Evolutionary conservation across 2,113 vertebrate genomes (phyloP).

Genomic region (Stomatorhinus ivindoensis): DNA sequence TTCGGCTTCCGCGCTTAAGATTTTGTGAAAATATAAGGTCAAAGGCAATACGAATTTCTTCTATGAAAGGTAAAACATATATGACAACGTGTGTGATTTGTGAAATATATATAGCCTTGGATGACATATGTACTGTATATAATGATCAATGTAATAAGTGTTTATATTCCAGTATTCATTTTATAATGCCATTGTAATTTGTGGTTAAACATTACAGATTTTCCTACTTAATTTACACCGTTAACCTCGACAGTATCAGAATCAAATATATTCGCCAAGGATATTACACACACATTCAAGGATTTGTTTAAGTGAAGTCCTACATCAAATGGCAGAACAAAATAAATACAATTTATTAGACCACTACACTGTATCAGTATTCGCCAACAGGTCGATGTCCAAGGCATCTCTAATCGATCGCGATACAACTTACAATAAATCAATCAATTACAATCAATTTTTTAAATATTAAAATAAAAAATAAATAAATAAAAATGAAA

Average conservation of each 20-base stretch:
- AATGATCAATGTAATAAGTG: neutral
- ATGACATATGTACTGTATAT: neutral
- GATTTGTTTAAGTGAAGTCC: neutral
- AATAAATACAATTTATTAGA: neutral
- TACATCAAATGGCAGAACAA: neutral
- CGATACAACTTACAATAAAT: neutral
- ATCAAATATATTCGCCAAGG: neutral
- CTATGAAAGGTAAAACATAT: conserved; percentile 12
- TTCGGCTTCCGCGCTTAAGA: conserved; percentile 17
- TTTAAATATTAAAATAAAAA: no score
- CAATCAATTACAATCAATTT: no score
- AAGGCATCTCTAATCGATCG: neutral
- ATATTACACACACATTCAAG: neutral
- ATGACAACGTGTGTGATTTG: neutral
- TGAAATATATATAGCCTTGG: neutral
- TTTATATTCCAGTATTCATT: neutral
- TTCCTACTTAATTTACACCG: neutral
- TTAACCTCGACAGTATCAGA: neutral
- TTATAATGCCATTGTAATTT: neutral
- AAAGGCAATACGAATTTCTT: conserved; percentile 7
- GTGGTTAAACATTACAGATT: neutral
- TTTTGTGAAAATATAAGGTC: conserved; percentile 22
- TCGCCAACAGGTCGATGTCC: neutral
- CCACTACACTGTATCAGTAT: neutral
- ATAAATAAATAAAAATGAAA: no score